Evolutionary conservation across 2,797 vertebrate genomes (phyloP).

Genomic region (Bradypodion pumilum): DNA sequence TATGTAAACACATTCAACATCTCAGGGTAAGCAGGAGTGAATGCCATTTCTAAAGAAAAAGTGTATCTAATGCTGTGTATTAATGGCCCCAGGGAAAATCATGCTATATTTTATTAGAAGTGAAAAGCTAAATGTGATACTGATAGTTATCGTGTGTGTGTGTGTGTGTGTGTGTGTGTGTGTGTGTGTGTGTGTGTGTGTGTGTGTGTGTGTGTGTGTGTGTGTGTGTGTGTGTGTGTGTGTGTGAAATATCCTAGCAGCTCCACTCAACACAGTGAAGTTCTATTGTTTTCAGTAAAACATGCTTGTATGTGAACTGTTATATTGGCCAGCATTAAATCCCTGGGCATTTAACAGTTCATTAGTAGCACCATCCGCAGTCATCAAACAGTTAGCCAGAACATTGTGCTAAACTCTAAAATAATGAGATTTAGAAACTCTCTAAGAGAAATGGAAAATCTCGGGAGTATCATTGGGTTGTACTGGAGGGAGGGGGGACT

Average conservation of each 20-base stretch:
- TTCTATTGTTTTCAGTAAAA: background rate
- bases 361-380: slow-evolving; percentile 57
- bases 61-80: background rate
- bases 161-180: slow-evolving; percentile 10
- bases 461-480: slow-evolving; percentile 50
- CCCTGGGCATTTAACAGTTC: slow-evolving; percentile 59
- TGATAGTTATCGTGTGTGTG: slow-evolving; percentile 9
- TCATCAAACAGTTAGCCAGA: slow-evolving; percentile 65
- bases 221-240: no score
- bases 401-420: slow-evolving; percentile 57
- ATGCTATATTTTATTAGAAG: slow-evolving; percentile 2
- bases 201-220: background rate
- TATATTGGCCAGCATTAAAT: slow-evolving; percentile 56
- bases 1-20: background rate
- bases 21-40: background rate
- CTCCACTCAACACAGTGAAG: background rate
- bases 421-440: slow-evolving; percentile 66
- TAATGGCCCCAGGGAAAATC: background rate
- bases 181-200: no score
- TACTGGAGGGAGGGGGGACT: slow-evolving; percentile 47
- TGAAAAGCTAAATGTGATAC: slow-evolving; percentile 7
- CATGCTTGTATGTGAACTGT: background rate
- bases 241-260: no score
- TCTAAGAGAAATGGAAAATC: slow-evolving; percentile 56
- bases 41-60: background rate